phyloP scores from a whole-genome alignment of 2,797 vertebrate genomes.

The Malurus splendens region DNA sequence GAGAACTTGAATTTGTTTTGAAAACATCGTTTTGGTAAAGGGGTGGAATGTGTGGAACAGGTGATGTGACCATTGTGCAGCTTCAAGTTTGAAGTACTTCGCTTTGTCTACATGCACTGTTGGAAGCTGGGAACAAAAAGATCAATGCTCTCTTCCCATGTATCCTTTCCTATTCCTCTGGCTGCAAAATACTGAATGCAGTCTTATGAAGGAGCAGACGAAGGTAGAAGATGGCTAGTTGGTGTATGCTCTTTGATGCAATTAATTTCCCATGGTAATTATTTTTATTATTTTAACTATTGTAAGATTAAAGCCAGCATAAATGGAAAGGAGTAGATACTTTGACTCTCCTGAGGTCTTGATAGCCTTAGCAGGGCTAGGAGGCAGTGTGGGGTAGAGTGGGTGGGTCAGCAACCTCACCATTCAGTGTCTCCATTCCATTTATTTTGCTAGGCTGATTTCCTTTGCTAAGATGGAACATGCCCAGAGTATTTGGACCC shows the following conservation, averaged over 20 bases:
- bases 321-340: not conserved
- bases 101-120: not conserved
- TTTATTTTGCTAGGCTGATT: not conserved
- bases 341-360: not conserved
- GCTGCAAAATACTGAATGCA: not conserved
- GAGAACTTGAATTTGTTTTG: not conserved
- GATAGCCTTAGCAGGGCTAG: not conserved
- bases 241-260: not conserved
- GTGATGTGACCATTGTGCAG: not conserved
- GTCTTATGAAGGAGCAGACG: not conserved
- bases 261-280: constrained; percentile 1
- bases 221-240: not conserved
- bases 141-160: not conserved
- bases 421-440: not conserved
- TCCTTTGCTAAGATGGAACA: not conserved
- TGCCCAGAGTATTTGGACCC: not conserved
- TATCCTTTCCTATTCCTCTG: not conserved
- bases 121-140: not conserved
- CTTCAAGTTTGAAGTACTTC: not conserved
- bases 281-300: constrained; percentile 22
- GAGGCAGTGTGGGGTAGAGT: not conserved
- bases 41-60: not conserved
- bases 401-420: not conserved
- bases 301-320: not conserved
- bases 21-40: not conserved